A percentile compares a stretch with the other conserved stretches of the same genome.
phyloP scores from a whole-genome alignment of 1,140 invertebrate species.

The Drosophila lacteicornis region DNA sequence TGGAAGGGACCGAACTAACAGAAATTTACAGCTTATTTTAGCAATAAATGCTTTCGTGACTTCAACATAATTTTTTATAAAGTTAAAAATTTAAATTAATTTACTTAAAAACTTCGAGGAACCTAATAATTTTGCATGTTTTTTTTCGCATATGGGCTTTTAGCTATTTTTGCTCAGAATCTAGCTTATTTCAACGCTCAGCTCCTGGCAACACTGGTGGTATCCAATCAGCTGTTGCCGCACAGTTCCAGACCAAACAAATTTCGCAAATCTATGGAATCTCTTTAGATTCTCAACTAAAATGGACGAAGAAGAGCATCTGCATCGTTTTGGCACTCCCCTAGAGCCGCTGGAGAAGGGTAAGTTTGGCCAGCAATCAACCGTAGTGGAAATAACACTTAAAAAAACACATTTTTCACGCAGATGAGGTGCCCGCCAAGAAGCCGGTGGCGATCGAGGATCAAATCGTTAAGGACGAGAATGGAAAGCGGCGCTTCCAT shows the following conservation, averaged over 20 bases:
- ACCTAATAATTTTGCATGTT: too few relatives aligned
- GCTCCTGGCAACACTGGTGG: too few relatives aligned
- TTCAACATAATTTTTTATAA: too few relatives aligned
- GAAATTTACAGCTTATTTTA: too few relatives aligned
- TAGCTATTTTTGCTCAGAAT: too few relatives aligned
- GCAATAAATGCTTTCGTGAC: too few relatives aligned
- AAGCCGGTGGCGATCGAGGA: slow-evolving; percentile 94
- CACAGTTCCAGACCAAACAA: slow-evolving; percentile 9
- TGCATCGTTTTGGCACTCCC: slow-evolving; percentile 90
- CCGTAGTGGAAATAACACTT: slow-evolving; percentile 5
- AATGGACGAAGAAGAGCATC: slow-evolving; percentile 88
- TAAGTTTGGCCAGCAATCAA: slow-evolving; percentile 69
- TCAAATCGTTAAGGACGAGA: slow-evolving; percentile 95
- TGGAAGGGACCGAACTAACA: too few relatives aligned
- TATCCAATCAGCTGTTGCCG: slow-evolving; percentile 12
- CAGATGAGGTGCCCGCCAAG: slow-evolving; percentile 92
- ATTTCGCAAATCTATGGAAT: slow-evolving; percentile 11
- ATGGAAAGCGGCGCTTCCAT: slow-evolving; percentile 97
- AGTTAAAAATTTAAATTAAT: too few relatives aligned
- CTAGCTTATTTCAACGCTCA: too few relatives aligned
- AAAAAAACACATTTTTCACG: slow-evolving; percentile 9
- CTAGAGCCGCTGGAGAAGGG: slow-evolving; percentile 93
- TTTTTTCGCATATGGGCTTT: neutral
- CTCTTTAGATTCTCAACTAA: slow-evolving; percentile 1
- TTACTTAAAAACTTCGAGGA: too few relatives aligned